These are phyloP conservation scores for Vulpes ferrilata DNA, from an alignment of 2,113 vertebrate genomes.

Conservation along the genomic window DNA sequence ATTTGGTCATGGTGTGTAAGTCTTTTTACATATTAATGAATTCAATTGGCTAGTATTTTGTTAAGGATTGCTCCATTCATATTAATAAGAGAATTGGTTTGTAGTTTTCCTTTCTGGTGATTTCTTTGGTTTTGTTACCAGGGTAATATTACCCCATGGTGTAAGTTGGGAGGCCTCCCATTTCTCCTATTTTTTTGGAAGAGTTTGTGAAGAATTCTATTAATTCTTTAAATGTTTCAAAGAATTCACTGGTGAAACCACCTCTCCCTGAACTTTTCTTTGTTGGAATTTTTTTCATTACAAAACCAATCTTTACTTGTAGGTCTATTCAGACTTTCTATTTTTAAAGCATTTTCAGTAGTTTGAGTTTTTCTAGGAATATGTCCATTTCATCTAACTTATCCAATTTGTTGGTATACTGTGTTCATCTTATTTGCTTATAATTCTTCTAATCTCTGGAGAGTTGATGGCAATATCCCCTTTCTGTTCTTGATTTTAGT, in stretches of 20 bases:
- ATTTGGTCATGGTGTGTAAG: neutral
- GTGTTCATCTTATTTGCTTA: neutral
- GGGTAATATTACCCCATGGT: too few species aligned
- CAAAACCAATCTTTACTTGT: neutral
- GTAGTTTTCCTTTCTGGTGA: neutral
- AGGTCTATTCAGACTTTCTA: neutral
- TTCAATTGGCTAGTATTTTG: neutral
- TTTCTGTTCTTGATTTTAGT: neutral
- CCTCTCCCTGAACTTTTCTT: neutral
- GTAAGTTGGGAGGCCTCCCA: neutral
- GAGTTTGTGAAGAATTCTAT: neutral
- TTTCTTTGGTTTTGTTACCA: neutral
- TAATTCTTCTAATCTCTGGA: neutral
- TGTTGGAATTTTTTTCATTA: neutral
- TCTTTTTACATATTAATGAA: neutral
- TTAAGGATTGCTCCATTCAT: neutral
- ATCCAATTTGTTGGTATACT: neutral
- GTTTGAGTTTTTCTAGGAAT: neutral
- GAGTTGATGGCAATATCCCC: neutral
- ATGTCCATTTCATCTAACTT: neutral
- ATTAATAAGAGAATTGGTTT: neutral
- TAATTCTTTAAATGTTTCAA: neutral
- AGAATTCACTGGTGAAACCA: neutral
- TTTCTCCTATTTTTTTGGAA: neutral
- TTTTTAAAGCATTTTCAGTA: neutral